phyloP scores from a whole-genome alignment of 1,140 invertebrate genomes.

The Cyclina sinensis region DNA sequence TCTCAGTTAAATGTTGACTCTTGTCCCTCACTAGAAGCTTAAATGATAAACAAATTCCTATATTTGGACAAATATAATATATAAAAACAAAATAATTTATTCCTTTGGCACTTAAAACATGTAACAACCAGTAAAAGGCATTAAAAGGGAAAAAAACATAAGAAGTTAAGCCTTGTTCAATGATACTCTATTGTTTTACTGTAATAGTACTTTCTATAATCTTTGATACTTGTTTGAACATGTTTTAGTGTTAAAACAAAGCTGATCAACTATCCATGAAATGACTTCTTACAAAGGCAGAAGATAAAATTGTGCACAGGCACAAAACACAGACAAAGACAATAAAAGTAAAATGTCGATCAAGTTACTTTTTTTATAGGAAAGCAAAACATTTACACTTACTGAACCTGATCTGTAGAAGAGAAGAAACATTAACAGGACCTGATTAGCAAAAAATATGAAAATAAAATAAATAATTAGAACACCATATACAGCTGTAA shows the following conservation, averaged over 20 bases:
- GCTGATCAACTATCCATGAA: neutral
- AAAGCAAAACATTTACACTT: neutral
- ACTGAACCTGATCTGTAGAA: neutral
- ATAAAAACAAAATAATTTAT: too few species aligned
- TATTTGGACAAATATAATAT: too few species aligned
- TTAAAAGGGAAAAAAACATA: neutral
- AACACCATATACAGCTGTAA: too few species aligned
- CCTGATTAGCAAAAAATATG: neutral
- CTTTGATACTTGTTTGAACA: neutral
- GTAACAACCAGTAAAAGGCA: neutral
- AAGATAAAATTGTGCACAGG: neutral
- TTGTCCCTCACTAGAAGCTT: too few species aligned
- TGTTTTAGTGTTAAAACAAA: neutral
- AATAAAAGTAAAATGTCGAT: too few species aligned
- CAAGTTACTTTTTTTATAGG: too few species aligned
- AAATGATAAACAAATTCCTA: too few species aligned
- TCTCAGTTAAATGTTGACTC: too few species aligned
- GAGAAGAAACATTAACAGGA: neutral
- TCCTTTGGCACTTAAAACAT: neutral
- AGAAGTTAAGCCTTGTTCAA: neutral
- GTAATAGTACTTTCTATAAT: neutral
- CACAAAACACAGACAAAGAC: neutral
- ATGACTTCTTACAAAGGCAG: neutral
- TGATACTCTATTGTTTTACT: slow-evolving; percentile 5
- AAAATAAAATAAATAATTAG: too few species aligned